Evolutionary conservation across 2,797 vertebrate species (phyloP).

Genomic region (Pangasius djambal): DNA sequence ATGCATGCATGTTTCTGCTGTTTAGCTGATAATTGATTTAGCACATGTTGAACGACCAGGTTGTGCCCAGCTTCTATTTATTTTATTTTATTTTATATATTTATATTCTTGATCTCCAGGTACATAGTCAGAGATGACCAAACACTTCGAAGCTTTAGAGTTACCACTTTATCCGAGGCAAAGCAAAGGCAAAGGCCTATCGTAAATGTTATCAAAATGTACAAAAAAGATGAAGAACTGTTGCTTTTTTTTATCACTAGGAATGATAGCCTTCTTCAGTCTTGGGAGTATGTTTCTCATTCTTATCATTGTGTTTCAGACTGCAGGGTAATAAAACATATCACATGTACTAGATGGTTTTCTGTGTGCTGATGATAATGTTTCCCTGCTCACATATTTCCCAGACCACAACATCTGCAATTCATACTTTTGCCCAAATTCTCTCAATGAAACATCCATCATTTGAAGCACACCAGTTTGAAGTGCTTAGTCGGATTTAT

Average conservation of each 20-base stretch:
- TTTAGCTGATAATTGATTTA: constrained; percentile 19
- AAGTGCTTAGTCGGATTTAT: neutral
- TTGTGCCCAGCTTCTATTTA: neutral
- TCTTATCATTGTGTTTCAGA: neutral
- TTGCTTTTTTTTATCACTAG: neutral
- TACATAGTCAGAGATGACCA: neutral
- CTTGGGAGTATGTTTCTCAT: neutral
- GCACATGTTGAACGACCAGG: constrained; percentile 30
- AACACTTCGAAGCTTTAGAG: neutral
- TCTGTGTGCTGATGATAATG: constrained; percentile 12
- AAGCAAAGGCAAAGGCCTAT: neutral
- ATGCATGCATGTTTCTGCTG: constrained; percentile 11
- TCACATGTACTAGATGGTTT: neutral
- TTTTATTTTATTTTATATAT: constrained; percentile 1
- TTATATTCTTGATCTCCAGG: neutral
- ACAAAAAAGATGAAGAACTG: neutral
- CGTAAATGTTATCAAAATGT: neutral
- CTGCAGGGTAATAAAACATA: neutral
- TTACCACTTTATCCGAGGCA: neutral
- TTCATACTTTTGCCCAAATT: neutral
- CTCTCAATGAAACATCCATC: neutral
- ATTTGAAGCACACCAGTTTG: neutral
- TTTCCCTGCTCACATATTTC: constrained; percentile 27
- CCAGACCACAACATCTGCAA: constrained; percentile 11
- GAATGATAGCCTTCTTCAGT: neutral